Percentiles rank a stretch among this genome's conserved stretches.
Evolutionary conservation across 2,113 vertebrate species (phyloP).

Genomic region (Brachyistius frenatus): DNA sequence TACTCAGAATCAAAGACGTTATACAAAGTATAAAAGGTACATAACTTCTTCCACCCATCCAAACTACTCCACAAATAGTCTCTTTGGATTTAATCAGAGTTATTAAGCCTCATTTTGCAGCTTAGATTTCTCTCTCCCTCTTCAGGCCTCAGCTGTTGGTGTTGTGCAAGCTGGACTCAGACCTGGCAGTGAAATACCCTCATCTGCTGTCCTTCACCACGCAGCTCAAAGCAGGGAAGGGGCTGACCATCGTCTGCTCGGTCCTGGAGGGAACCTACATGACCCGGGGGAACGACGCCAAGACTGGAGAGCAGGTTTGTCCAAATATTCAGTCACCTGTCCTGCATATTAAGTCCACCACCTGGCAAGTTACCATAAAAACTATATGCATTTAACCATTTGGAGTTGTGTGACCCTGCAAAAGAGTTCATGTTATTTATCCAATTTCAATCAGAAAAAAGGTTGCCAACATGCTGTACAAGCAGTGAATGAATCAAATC

Average conservation of each 20-base stretch:
- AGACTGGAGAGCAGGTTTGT: constrained; percentile 89
- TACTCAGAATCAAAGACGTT: no score
- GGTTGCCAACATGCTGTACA: background rate
- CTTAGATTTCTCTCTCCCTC: background rate
- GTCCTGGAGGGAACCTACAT: constrained; percentile 94
- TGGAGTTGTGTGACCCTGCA: background rate
- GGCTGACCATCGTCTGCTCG: constrained; percentile 93
- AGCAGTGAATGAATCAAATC: background rate
- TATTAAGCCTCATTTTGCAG: background rate
- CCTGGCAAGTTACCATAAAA: no score
- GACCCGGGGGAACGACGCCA: constrained; percentile 86
- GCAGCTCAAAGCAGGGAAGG: constrained; percentile 96
- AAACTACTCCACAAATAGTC: no score
- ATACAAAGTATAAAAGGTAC: no score
- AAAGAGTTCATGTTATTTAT: no score
- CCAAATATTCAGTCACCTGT: background rate
- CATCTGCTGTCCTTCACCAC: constrained; percentile 91
- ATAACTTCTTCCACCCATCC: no score
- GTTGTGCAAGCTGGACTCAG: constrained; percentile 88
- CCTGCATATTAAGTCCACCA: background rate
- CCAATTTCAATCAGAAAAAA: no score
- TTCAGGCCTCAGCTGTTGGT: constrained; percentile 94
- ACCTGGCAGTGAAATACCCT: constrained; percentile 91
- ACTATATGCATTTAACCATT: no score
- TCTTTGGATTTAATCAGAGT: background rate